Conservation (phyloP, 2,888 invertebrate species). For the Chironomus riparius region DNA sequence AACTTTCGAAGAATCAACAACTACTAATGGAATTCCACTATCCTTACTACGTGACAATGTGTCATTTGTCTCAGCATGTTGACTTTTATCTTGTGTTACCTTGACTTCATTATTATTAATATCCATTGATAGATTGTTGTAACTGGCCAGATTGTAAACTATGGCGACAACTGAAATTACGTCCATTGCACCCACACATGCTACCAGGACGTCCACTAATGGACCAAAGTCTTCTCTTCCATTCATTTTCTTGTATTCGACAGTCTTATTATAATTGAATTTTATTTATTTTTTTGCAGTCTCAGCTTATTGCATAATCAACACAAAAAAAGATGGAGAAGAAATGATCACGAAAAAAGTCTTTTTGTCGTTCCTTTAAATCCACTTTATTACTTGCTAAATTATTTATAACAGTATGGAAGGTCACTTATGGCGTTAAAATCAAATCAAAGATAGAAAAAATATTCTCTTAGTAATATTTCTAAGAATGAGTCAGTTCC, state of each 20-base stretch:
- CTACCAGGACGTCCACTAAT: constrained; percentile 15
- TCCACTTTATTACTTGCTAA: no score
- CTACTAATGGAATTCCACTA: not conserved
- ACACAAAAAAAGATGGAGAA: not conserved
- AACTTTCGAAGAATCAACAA: not conserved
- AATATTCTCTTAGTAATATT: not conserved
- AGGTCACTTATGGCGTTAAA: no score
- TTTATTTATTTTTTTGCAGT: not conserved
- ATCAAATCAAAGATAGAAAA: not conserved
- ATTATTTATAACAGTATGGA: no score
- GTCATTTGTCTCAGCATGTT: not conserved
- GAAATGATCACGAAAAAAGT: not conserved
- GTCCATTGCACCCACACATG: constrained; percentile 17
- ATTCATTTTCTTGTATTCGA: not conserved
- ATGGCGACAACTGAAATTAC: constrained; percentile 7
- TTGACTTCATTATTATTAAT: constrained; percentile 18
- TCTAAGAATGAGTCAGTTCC: not conserved
- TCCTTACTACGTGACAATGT: no score
- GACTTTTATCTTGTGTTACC: not conserved
- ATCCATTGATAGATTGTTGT: not conserved
- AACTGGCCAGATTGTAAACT: not conserved
- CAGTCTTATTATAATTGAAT: no score
- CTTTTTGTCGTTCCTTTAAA: no score
- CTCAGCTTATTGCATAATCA: constrained; percentile 20
- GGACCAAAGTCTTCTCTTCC: constrained; percentile 19